phyloP scores from a whole-genome alignment of 2,888 invertebrate genomes.

The Heliconius ismenius region DNA sequence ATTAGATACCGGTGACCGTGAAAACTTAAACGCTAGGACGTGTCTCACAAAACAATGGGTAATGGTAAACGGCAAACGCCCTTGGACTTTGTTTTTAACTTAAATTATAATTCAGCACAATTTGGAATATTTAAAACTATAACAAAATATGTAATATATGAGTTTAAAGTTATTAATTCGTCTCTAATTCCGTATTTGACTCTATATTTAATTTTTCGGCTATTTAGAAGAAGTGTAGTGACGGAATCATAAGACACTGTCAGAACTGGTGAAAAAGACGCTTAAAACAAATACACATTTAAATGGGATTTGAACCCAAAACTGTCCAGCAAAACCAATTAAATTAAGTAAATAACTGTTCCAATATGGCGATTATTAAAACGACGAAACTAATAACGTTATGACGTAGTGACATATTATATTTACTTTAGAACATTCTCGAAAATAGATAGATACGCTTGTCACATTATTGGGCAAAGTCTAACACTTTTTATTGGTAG shows the following conservation, averaged over 20 bases:
- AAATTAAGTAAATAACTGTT: not conserved
- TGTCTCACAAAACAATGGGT: not conserved
- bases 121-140: not conserved
- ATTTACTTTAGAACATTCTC: constrained; percentile 12
- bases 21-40: constrained; percentile 2
- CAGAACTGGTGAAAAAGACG: not conserved
- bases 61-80: not conserved
- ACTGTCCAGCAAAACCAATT: not conserved
- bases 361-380: not conserved
- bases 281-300: not conserved
- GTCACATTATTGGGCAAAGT: constrained; percentile 8
- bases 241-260: not conserved
- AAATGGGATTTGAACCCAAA: not conserved
- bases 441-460: not conserved
- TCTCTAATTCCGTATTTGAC: too few species aligned
- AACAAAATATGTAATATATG: too few species aligned
- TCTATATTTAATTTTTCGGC: too few species aligned
- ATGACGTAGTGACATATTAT: not conserved
- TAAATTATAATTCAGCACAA: not conserved
- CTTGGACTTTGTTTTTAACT: not conserved
- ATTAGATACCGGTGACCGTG: constrained; percentile 1
- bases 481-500: not conserved
- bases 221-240: not conserved
- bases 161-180: too few species aligned
- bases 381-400: constrained; percentile 1